phyloP scores from a whole-genome alignment of 2,113 vertebrate species.

The Shinisaurus crocodilurus region DNA sequence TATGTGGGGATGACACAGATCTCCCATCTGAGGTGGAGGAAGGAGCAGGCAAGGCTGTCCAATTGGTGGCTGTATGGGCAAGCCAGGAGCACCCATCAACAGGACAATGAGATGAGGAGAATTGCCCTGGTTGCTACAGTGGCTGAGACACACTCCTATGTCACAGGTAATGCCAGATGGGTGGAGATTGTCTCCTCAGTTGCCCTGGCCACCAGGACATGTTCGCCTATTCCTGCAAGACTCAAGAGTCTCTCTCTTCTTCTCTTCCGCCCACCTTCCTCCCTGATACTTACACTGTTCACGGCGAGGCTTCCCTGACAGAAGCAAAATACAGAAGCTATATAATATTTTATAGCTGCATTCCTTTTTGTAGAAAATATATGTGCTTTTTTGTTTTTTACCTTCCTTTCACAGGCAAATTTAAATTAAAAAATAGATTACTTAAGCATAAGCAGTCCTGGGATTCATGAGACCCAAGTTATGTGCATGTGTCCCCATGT shows the following conservation, averaged over 20 bases:
- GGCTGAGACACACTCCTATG: not conserved
- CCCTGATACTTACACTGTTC: not conserved
- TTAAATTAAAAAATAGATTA: not conserved
- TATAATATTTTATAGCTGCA: not conserved
- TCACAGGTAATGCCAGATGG: not conserved
- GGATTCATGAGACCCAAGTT: not conserved
- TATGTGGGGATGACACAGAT: not conserved
- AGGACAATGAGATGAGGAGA: not conserved
- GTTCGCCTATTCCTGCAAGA: not conserved
- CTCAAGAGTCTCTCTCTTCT: not conserved
- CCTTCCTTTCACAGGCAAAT: not conserved
- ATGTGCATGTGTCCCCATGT: slow-evolving; percentile 6
- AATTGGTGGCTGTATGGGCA: not conserved
- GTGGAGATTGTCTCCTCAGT: not conserved
- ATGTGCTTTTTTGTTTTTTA: not conserved
- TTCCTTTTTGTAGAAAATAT: not conserved
- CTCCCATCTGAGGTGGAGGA: not conserved
- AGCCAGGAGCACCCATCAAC: not conserved
- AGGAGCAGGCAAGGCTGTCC: not conserved
- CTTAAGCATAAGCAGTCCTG: not conserved
- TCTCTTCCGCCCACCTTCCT: not conserved
- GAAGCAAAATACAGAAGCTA: not conserved
- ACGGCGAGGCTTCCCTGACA: not conserved
- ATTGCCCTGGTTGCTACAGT: not conserved
- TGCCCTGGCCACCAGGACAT: not conserved